phyloP scores from a whole-genome alignment of 2,113 vertebrate species.

The Aphelocoma coerulescens region DNA sequence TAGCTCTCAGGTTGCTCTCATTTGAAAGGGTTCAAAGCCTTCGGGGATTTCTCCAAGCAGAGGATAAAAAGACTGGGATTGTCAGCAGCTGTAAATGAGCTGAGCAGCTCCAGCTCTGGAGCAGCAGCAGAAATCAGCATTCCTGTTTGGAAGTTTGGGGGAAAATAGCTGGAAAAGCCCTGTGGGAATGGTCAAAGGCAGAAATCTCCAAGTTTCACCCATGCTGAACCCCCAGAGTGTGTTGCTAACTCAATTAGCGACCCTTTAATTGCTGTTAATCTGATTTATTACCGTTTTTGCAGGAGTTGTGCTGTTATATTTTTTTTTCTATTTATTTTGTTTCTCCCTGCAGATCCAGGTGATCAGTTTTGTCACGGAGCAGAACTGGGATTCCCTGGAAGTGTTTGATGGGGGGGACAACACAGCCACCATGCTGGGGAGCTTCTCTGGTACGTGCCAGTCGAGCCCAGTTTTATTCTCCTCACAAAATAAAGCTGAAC shows the following conservation, averaged over 20 bases:
- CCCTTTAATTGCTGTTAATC: background rate
- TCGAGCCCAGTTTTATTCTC: fast-evolving
- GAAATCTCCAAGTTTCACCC: fast-evolving
- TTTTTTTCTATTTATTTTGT: no score
- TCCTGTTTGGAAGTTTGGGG: background rate
- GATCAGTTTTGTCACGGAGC: conserved; percentile 97
- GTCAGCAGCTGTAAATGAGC: background rate
- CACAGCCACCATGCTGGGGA: conserved; percentile 94
- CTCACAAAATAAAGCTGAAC: background rate
- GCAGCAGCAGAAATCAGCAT: background rate
- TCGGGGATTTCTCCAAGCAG: background rate
- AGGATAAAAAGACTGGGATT: background rate
- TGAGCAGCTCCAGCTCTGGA: background rate
- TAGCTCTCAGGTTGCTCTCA: background rate
- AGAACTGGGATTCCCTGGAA: conserved; percentile 99
- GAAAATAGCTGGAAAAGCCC: background rate
- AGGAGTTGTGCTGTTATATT: background rate
- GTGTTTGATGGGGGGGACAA: conserved; percentile 97
- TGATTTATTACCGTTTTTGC: background rate
- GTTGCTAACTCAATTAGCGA: background rate
- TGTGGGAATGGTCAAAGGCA: background rate
- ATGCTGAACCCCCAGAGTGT: background rate
- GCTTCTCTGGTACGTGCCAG: conserved; percentile 87
- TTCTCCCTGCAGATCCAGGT: conserved; percentile 87
- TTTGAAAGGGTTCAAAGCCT: background rate